A percentile compares a stretch with the other conserved stretches of the same genome.
Conservation (phyloP, 92 coral and sea anemone species). For the Porites evermanni region DNA sequence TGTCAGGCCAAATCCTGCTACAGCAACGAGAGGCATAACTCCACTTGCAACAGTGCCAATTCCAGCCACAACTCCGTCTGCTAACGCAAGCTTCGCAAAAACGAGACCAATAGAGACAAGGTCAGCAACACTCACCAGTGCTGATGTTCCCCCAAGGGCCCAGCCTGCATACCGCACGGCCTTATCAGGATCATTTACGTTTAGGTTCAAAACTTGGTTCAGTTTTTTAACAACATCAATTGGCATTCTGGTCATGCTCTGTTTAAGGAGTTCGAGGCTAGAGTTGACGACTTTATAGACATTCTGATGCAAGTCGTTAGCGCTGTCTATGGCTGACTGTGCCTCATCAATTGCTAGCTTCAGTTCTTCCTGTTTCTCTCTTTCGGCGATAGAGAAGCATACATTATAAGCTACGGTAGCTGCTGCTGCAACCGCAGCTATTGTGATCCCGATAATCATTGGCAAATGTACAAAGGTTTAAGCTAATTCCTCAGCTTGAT, state of each 20-base stretch:
- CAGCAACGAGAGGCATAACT: conserved; percentile 65
- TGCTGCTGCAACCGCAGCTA: conserved; percentile 64
- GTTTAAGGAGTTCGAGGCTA: conserved; percentile 72
- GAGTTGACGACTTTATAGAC: conserved; percentile 73
- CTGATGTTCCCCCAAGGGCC: conserved; percentile 48
- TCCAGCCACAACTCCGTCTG: conserved; percentile 67
- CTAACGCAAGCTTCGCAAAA: conserved; percentile 66
- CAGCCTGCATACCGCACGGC: conserved; percentile 54
- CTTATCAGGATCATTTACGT: conserved; percentile 59
- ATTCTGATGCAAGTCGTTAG: conserved; percentile 66
- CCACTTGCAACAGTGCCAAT: conserved; percentile 69
- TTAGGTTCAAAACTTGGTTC: conserved; percentile 53
- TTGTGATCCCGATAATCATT: conserved; percentile 66
- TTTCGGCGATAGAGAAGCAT: conserved; percentile 58
- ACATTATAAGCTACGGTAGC: conserved; percentile 60
- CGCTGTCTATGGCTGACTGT: conserved; percentile 66
- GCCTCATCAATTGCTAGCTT: conserved; percentile 48
- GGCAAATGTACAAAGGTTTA: too few species aligned
- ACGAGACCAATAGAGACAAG: conserved; percentile 63
- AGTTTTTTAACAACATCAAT: conserved; percentile 66
- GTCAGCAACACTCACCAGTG: conserved; percentile 49
- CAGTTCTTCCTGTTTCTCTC: conserved; percentile 58
- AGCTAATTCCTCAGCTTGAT: too few species aligned
- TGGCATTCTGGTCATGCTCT: conserved; percentile 76
- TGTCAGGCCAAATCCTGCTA: conserved; percentile 76